phyloP scores from a whole-genome alignment of 2,888 invertebrate genomes.

The Drosophila mimetica region DNA sequence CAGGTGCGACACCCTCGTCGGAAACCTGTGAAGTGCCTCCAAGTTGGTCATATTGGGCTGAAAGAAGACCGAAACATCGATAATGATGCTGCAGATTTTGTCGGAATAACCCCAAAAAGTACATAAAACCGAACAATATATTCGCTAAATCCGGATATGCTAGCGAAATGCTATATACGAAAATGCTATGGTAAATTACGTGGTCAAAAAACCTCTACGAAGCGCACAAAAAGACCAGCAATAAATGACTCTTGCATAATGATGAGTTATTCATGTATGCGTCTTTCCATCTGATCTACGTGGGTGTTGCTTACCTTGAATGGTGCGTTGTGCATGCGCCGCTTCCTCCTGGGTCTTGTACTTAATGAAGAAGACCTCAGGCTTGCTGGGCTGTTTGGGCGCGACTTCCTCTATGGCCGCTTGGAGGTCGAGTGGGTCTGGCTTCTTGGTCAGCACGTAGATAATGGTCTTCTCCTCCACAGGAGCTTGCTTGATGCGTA shows the following conservation, averaged over 20 bases:
- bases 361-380: slow-evolving; percentile 84
- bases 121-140: not conserved
- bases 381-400: slow-evolving; percentile 82
- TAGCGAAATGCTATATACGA: not conserved
- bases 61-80: slow-evolving; percentile 32
- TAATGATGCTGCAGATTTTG: slow-evolving; percentile 1
- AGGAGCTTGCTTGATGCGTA: slow-evolving; percentile 77
- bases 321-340: slow-evolving; percentile 82
- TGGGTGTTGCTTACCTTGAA: slow-evolving; percentile 80
- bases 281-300: not conserved
- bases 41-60: slow-evolving; percentile 83
- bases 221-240: slow-evolving; percentile 2
- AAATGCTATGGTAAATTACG: not conserved
- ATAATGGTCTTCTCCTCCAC: slow-evolving; percentile 84
- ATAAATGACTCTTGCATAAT: slow-evolving; percentile 33
- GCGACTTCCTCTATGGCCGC: slow-evolving; percentile 77
- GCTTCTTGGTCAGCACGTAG: slow-evolving; percentile 83
- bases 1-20: slow-evolving; percentile 83
- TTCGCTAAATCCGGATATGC: not conserved
- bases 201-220: not conserved
- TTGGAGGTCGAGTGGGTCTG: slow-evolving; percentile 81
- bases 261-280: slow-evolving; percentile 16
- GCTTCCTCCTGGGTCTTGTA: slow-evolving; percentile 84
- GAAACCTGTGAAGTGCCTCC: slow-evolving; percentile 83
- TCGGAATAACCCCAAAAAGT: not conserved